phyloP scores from a whole-genome alignment of 2,797 vertebrate species.

The Toxotes lorentzi region DNA sequence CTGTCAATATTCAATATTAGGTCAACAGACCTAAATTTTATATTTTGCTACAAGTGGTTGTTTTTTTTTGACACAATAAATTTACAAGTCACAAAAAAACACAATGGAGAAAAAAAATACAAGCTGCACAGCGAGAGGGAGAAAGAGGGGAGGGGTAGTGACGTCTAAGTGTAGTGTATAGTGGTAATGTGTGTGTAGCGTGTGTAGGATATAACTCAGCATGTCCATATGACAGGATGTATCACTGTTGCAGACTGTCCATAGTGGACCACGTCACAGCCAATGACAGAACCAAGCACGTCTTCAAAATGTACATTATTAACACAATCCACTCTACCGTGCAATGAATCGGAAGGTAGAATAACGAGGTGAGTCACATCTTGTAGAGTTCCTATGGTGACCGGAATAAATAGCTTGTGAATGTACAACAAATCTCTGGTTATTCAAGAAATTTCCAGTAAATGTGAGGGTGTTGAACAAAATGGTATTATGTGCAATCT shows the following conservation, averaged over 20 bases:
- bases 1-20: not conserved
- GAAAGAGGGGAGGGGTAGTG: not conserved
- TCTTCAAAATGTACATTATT: conserved; percentile 2
- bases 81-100: conserved; percentile 22
- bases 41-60: no score
- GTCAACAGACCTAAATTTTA: no score
- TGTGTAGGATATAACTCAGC: conserved; percentile 42
- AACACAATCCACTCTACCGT: not conserved
- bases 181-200: conserved; percentile 18
- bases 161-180: conserved; percentile 16
- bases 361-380: conserved; percentile 31
- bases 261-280: conserved; percentile 6
- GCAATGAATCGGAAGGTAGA: not conserved
- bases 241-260: conserved; percentile 29
- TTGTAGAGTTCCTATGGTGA: conserved; percentile 3
- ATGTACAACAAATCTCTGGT: not conserved
- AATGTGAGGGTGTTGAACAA: not conserved
- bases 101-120: conserved; percentile 14
- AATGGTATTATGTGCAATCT: conserved; percentile 11
- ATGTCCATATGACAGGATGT: conserved; percentile 64
- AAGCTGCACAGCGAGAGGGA: conserved; percentile 7
- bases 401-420: conserved; percentile 7
- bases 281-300: not conserved
- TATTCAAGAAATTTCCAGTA: not conserved
- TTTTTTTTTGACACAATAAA: not conserved